Percentiles rank a stretch among this genome's conserved stretches.
Conservation (phyloP, 1,140 invertebrate genomes). For the Sarcophaga bullata region DNA sequence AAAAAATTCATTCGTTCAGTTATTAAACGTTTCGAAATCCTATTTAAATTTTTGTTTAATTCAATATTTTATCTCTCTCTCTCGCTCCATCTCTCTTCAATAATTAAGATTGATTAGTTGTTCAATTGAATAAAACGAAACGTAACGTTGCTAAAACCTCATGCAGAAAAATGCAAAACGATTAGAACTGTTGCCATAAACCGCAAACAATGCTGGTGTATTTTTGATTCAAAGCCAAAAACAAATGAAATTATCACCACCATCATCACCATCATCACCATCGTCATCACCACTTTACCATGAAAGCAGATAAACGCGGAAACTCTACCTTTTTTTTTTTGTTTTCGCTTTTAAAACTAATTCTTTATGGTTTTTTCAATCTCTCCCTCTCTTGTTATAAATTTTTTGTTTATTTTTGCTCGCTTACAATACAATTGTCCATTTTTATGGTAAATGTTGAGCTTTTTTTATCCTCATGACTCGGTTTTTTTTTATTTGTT, state of each 20-base stretch:
- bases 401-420: no score
- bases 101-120: constrained; percentile 12
- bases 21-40: no score
- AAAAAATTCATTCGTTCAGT: no score
- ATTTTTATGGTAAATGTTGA: constrained; percentile 22
- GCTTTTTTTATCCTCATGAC: not conserved
- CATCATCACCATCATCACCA: not conserved
- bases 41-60: no score
- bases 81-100: not conserved
- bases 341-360: not conserved
- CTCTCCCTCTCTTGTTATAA: no score
- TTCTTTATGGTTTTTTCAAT: no score
- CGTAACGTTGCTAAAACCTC: not conserved
- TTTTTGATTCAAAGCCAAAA: not conserved
- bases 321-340: not conserved
- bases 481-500: not conserved
- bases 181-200: not conserved
- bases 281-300: not conserved
- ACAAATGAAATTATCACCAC: not conserved
- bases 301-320: not conserved
- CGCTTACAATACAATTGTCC: constrained; percentile 12
- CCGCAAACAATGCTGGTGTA: not conserved
- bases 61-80: no score
- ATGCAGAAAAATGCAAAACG: not conserved
- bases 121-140: not conserved